These are phyloP conservation scores for Timema cristinae DNA, from an alignment of 2,888 invertebrate genomes.

Conservation along the genomic window DNA sequence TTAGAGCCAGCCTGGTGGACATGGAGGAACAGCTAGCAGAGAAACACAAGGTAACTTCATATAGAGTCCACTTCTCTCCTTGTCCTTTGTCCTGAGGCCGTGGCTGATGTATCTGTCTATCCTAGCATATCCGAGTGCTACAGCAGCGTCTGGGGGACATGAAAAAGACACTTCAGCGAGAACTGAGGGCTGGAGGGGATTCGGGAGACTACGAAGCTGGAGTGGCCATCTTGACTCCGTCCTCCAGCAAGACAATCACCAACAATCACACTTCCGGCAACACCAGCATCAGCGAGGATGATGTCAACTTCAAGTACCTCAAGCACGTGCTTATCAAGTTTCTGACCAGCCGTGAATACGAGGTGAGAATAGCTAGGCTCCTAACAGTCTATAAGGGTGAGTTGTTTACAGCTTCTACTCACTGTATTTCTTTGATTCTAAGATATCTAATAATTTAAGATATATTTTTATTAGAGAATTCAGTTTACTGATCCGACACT, in stretches of 20 bases:
- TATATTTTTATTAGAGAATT: no score
- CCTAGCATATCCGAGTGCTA: conserved; percentile 78
- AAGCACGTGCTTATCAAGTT: conserved; percentile 93
- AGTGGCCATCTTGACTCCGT: conserved; percentile 50
- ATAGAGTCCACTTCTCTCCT: neutral
- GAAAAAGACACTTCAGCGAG: conserved; percentile 87
- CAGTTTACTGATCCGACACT: no score
- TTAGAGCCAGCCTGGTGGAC: conserved; percentile 50
- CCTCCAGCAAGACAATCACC: conserved; percentile 21
- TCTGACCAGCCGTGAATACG: conserved; percentile 77
- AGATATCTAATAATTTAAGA: no score
- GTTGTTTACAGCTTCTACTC: no score
- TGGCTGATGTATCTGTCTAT: conserved; percentile 30
- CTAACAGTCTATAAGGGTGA: no score
- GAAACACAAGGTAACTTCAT: conserved; percentile 55
- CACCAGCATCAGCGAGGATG: conserved; percentile 50
- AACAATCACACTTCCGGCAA: conserved; percentile 3
- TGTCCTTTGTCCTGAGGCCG: no score
- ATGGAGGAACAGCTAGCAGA: conserved; percentile 60
- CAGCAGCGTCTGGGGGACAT: conserved; percentile 85
- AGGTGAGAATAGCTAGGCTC: conserved; percentile 45
- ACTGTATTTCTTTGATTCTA: no score
- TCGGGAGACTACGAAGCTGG: conserved; percentile 50
- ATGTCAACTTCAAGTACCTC: conserved; percentile 79
- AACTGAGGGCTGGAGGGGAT: conserved; percentile 57